Evolutionary conservation across 2,113 vertebrate species (phyloP).

Genomic region (Proterorhinus semilunaris): DNA sequence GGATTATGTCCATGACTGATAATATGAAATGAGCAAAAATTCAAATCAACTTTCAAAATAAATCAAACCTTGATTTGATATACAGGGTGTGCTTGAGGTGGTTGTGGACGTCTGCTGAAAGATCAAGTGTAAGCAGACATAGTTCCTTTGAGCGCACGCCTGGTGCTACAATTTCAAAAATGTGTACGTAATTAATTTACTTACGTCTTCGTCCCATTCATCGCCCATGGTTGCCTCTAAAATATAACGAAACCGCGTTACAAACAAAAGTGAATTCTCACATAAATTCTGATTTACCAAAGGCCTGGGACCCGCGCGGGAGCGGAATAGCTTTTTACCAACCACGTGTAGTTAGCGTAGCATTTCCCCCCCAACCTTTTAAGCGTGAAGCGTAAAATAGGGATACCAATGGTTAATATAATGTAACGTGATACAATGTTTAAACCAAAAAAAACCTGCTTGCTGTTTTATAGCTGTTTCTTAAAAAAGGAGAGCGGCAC

Average conservation of each 20-base stretch:
- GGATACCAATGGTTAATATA: too few species aligned
- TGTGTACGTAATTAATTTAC: background rate
- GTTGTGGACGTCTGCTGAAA: conserved; percentile 10
- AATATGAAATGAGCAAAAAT: background rate
- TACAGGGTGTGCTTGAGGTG: background rate
- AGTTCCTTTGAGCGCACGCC: background rate
- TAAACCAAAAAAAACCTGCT: background rate
- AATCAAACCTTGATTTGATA: conserved; percentile 13
- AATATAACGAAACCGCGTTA: background rate
- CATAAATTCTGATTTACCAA: background rate
- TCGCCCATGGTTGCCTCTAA: conserved; percentile 13
- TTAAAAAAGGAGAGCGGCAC: background rate
- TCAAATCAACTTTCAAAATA: background rate
- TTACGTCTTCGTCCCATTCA: conserved; percentile 54
- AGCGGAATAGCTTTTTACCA: background rate
- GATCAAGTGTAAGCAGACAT: rapidly evolving
- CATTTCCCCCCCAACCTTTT: too few species aligned
- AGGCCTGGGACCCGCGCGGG: background rate
- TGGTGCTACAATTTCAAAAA: background rate
- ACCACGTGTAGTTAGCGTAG: background rate
- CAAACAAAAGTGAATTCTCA: background rate
- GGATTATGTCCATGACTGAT: too few species aligned
- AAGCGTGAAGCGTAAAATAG: too few species aligned
- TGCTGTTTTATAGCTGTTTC: background rate
- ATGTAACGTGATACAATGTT: too few species aligned